These are phyloP conservation scores for Capromys pilorides DNA, from an alignment of 2,797 vertebrate species.

Conservation along the genomic window DNA sequence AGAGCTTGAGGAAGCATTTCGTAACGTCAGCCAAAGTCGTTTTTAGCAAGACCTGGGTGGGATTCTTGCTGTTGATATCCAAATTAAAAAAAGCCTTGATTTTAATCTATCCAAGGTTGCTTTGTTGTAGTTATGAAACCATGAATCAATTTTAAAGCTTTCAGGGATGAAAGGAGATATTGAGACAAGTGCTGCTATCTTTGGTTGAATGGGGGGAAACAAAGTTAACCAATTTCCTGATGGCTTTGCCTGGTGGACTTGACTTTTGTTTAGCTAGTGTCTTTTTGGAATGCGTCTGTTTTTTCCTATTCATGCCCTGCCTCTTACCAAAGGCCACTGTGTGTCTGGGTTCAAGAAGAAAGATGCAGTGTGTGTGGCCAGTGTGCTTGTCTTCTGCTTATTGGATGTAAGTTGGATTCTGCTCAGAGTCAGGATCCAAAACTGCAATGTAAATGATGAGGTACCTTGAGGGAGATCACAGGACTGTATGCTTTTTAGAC, in stretches of 20 bases:
- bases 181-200: conserved; percentile 85
- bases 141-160: conserved; percentile 87
- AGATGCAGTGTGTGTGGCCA: conserved; percentile 75
- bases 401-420: conserved; percentile 54
- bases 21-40: conserved; percentile 85
- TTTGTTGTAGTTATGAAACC: conserved; percentile 87
- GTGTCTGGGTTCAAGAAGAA: conserved; percentile 64
- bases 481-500: neutral
- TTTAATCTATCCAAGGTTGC: conserved; percentile 87
- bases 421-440: conserved; percentile 38
- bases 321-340: conserved; percentile 74
- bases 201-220: conserved; percentile 83
- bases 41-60: conserved; percentile 89
- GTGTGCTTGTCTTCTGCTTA: conserved; percentile 47
- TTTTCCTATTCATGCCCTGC: conserved; percentile 80
- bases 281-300: conserved; percentile 84
- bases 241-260: conserved; percentile 82
- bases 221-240: conserved; percentile 83
- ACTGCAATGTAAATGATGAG: conserved; percentile 53
- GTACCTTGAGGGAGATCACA: neutral
- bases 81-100: conserved; percentile 86
- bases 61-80: conserved; percentile 87
- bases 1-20: conserved; percentile 87
- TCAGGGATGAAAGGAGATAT: conserved; percentile 85
- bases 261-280: conserved; percentile 86